Evolutionary conservation across 1,140 invertebrate species (phyloP).

Genomic region (Geopemphigus sp.): DNA sequence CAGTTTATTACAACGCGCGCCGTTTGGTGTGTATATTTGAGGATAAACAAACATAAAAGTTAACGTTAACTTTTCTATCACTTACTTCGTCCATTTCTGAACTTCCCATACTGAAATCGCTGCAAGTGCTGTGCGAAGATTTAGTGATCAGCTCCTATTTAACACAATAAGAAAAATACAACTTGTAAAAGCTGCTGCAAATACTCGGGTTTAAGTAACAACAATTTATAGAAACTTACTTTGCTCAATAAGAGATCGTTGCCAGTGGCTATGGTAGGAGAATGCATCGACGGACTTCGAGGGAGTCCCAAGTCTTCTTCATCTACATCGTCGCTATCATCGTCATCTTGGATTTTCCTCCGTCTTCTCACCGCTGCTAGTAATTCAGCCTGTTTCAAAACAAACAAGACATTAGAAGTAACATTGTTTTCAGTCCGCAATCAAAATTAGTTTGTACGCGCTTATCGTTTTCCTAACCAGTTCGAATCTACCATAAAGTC

Average conservation of each 20-base stretch:
- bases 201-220: too few relatives aligned
- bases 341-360: slow-evolving; percentile 51
- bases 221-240: neutral
- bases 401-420: too few relatives aligned
- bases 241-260: slow-evolving; percentile 45
- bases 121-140: slow-evolving; percentile 66
- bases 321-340: slow-evolving; percentile 60
- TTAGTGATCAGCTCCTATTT: slow-evolving; percentile 52
- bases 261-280: slow-evolving; percentile 57
- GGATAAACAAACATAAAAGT: too few relatives aligned
- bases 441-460: too few relatives aligned
- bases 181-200: too few relatives aligned
- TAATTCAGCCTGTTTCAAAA: slow-evolving; percentile 60
- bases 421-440: too few relatives aligned
- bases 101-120: slow-evolving; percentile 70
- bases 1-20: too few relatives aligned
- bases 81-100: slow-evolving; percentile 64
- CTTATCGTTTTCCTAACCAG: too few relatives aligned
- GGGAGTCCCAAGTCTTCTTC: slow-evolving; percentile 67
- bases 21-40: too few relatives aligned
- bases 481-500: too few relatives aligned
- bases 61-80: too few relatives aligned
- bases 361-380: slow-evolving; percentile 62
- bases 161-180: too few relatives aligned
- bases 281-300: slow-evolving; percentile 62